Conservation (phyloP, 2,113 vertebrate genomes). For the Garra rufa region DNA sequence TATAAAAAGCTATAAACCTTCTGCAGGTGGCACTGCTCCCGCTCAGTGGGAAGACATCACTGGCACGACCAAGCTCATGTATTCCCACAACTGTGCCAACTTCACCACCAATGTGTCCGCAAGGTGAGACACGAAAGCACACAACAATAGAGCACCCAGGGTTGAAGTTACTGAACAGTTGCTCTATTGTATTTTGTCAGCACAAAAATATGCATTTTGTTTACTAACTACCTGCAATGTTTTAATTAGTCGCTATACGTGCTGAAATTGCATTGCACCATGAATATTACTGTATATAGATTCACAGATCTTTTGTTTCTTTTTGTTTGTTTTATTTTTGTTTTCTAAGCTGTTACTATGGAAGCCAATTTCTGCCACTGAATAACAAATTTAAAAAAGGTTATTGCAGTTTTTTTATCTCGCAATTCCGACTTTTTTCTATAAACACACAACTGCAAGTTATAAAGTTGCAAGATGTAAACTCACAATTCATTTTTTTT, state of each 20-base stretch:
- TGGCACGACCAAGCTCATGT: conserved; percentile 94
- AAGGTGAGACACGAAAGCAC: conserved; percentile 77
- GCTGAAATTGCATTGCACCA: neutral
- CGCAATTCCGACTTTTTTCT: no score
- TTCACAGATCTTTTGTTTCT: neutral
- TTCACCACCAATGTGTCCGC: conserved; percentile 99
- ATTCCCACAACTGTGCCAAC: conserved; percentile 91
- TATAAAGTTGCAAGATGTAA: no score
- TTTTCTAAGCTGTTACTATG: no score
- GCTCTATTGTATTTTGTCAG: neutral
- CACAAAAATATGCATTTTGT: neutral
- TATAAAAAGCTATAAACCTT: conserved; percentile 46
- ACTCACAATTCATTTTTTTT: no score
- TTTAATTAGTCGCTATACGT: neutral
- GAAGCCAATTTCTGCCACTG: no score
- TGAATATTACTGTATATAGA: neutral
- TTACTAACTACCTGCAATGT: neutral
- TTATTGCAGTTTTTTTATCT: no score
- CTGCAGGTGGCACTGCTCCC: conserved; percentile 89
- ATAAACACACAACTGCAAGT: no score
- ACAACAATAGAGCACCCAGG: neutral
- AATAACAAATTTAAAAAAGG: no score
- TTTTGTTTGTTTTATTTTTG: no score
- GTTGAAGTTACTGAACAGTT: neutral
- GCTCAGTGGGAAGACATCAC: conserved; percentile 99